Conservation (phyloP, 2,888 invertebrate genomes). For the Pammene fasciana region DNA sequence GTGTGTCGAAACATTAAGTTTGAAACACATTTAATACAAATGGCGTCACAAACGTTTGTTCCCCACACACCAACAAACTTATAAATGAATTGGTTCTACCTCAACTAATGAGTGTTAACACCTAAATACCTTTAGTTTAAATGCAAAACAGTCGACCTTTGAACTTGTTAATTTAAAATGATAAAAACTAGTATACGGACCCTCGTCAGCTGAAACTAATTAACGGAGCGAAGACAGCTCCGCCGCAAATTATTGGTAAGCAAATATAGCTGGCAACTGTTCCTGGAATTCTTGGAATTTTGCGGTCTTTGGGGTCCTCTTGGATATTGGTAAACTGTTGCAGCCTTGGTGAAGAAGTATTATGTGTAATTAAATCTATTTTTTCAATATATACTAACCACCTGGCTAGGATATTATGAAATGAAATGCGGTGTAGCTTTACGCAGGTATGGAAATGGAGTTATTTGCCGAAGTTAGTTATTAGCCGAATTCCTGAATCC, state of each 20-base stretch:
- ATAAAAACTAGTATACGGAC: conserved; percentile 42
- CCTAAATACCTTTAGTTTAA: not conserved
- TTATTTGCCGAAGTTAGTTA: no score
- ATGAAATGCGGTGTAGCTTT: no score
- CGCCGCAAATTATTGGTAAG: conserved; percentile 47
- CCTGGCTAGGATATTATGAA: no score
- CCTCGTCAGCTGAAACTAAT: conserved; percentile 52
- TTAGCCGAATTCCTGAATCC: no score
- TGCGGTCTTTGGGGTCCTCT: not conserved
- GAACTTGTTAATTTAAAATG: conserved; percentile 29
- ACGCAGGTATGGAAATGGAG: no score
- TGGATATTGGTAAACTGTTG: conserved; percentile 1
- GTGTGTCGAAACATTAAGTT: no score
- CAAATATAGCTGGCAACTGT: conserved; percentile 39
- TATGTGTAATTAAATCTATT: no score
- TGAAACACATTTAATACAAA: no score
- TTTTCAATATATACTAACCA: no score
- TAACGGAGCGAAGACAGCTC: conserved; percentile 44
- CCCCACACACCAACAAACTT: not conserved
- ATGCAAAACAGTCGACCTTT: conserved; percentile 5
- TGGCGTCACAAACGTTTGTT: not conserved
- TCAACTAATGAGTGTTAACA: conserved; percentile 3
- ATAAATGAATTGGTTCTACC: conserved; percentile 1
- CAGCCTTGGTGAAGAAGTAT: not conserved
- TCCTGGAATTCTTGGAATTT: conserved; percentile 13